phyloP scores from a whole-genome alignment of 2,888 invertebrate genomes.

The Artemia sinica region DNA sequence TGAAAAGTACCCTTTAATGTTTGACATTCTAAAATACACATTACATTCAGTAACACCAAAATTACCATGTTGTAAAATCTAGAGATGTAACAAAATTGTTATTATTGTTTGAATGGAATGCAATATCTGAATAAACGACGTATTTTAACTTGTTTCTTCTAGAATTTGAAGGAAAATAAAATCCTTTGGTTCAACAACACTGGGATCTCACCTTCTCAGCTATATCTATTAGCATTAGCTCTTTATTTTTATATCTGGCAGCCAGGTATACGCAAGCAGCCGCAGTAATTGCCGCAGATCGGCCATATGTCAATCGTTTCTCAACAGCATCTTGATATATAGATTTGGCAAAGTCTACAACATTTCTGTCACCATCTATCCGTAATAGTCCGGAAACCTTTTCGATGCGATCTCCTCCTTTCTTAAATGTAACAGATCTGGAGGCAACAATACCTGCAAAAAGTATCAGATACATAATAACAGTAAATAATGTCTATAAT shows the following conservation, averaged over 20 bases:
- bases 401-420: background rate
- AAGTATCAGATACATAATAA: too few species aligned
- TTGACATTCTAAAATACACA: too few species aligned
- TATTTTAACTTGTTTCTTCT: too few species aligned
- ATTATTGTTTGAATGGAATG: too few species aligned
- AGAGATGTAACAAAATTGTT: too few species aligned
- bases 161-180: too few species aligned
- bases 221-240: background rate
- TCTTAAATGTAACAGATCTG: background rate
- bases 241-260: background rate
- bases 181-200: too few species aligned
- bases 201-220: background rate
- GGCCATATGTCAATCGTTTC: background rate
- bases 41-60: too few species aligned
- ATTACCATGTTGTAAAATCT: too few species aligned
- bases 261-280: conserved; percentile 12
- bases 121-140: too few species aligned
- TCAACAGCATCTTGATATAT: conserved; percentile 4
- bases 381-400: background rate
- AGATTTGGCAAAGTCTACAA: conserved; percentile 8
- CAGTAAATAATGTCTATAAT: too few species aligned
- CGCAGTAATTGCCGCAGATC: conserved; percentile 5
- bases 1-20: too few species aligned
- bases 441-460: background rate
- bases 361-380: conserved; percentile 2